Evolutionary conservation across 2,113 vertebrate genomes (phyloP).

Genomic region (Megaceryle maxima): DNA sequence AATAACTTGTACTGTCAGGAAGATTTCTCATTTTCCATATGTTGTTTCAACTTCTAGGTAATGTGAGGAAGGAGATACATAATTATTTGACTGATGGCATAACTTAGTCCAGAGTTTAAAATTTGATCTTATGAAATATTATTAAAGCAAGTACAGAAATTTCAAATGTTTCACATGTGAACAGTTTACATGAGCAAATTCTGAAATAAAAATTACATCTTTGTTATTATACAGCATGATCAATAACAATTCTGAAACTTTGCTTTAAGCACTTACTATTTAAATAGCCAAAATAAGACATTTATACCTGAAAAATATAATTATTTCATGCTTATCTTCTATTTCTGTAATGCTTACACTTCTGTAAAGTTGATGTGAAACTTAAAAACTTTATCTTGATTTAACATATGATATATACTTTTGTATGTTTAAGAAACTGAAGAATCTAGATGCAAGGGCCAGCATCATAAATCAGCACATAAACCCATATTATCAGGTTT

Average conservation of each 20-base stretch:
- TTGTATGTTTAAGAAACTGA: not conserved
- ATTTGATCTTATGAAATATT: not conserved
- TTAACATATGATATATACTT: not conserved
- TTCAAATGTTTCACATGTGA: not conserved
- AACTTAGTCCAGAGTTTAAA: not conserved
- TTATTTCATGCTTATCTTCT: not conserved
- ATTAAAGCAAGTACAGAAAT: not conserved
- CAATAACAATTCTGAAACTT: not conserved
- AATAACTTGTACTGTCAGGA: not conserved
- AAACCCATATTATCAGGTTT: not conserved
- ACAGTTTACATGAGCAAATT: not conserved
- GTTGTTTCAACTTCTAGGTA: conserved; percentile 10
- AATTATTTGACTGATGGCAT: not conserved
- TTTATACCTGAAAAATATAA: not conserved
- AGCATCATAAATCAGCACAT: not conserved
- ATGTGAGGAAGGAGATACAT: not conserved
- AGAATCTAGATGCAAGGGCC: not conserved
- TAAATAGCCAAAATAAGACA: not conserved
- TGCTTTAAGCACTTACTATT: not conserved
- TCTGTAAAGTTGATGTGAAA: not conserved
- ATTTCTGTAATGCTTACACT: not conserved
- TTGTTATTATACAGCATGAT: not conserved
- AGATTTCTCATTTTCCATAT: conserved; percentile 23
- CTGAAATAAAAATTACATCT: not conserved
- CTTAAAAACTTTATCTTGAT: not conserved